Base-by-base conservation (phyloP, 2,797 vertebrate genomes). In the Rhyacichthys aspro region DNA sequence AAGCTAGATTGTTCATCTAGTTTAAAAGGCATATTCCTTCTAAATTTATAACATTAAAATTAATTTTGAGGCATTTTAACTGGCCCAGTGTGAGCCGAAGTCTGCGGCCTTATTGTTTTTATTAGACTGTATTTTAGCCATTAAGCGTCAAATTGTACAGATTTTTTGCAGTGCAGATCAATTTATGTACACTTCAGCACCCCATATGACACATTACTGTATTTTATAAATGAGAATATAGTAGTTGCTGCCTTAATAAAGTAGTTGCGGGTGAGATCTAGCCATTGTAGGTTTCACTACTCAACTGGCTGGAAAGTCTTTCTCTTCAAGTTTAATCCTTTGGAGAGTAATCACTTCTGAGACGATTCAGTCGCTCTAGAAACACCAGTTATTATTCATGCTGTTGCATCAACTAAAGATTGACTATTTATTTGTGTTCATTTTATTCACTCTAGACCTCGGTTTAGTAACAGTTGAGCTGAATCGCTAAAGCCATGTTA, bases 171-270 rank as follows among this genome's bases (percentile, higher is more conserved):
- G 72, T 74, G 67, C 63, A 74, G 70, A 72, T 76, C 65, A 43
- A 66, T 49, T 23, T 38, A 47, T 50, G 39, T 46, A 33, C 55
- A 55, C 36, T 57, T 61, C 66, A 49, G 55, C 59, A 42, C 60
- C 67, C 63, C 59, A 47, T 60, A 39, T 63, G 74, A 84, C 72
- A 84, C 83, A 77, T 16, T 70, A 52, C 70, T 72, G 80, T 83
- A 77, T 82, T 80, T 80, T 79, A 52, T 79, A 69, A 82, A 67
- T 70, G 54, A 79, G 79, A 74, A 79, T 66, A 70, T 59, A 72
- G 74, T 81, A 88, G 85, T 82, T 54, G 74, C 83, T 90, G 90
- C 88, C 88, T 91, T 91, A 90, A 88, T 91, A 90, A 88, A 71
- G 67, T 76, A 75, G 78, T 84, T 79, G 67, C 82, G 74, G 76